Conservation (phyloP, 2,888 invertebrate species). For the Amaurobius ferox region DNA sequence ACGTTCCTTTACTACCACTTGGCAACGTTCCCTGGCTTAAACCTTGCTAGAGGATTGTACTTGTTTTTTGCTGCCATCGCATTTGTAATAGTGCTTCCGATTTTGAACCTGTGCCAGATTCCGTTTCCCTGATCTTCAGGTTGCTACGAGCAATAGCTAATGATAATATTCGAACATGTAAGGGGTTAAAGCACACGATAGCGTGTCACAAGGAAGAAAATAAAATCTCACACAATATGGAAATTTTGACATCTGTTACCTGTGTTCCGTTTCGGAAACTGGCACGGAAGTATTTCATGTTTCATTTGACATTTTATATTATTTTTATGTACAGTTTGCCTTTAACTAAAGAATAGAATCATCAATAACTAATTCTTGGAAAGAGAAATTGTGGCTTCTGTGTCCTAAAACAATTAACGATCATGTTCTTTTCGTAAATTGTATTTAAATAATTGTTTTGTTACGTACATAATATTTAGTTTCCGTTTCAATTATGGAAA, state of each 20-base stretch:
- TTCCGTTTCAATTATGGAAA: too few relatives aligned
- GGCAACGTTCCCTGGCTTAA: slow-evolving; percentile 32
- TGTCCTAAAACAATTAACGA: too few relatives aligned
- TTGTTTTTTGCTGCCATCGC: slow-evolving; percentile 3
- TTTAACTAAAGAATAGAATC: too few relatives aligned
- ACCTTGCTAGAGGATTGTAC: background rate
- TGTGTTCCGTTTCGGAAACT: background rate
- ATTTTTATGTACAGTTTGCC: too few relatives aligned
- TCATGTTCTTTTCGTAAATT: too few relatives aligned
- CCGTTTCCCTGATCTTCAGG: slow-evolving; percentile 49
- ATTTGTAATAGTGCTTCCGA: background rate
- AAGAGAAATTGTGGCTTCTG: too few relatives aligned
- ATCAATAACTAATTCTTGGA: too few relatives aligned
- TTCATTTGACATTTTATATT: too few relatives aligned
- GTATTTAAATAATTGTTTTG: too few relatives aligned
- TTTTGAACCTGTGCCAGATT: slow-evolving; percentile 56
- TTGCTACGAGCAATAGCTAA: slow-evolving; percentile 14
- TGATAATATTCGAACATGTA: background rate
- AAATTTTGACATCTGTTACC: background rate
- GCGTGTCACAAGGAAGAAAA: background rate
- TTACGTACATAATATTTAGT: too few relatives aligned
- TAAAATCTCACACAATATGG: background rate
- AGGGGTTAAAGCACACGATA: background rate
- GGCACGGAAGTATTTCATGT: background rate
- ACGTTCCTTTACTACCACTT: slow-evolving; percentile 33